Percentiles rank a stretch among this genome's conserved stretches.
Evolutionary conservation across 2,113 vertebrate genomes (phyloP).

Genomic region (Sinocyclocheilus rhinocerous): DNA sequence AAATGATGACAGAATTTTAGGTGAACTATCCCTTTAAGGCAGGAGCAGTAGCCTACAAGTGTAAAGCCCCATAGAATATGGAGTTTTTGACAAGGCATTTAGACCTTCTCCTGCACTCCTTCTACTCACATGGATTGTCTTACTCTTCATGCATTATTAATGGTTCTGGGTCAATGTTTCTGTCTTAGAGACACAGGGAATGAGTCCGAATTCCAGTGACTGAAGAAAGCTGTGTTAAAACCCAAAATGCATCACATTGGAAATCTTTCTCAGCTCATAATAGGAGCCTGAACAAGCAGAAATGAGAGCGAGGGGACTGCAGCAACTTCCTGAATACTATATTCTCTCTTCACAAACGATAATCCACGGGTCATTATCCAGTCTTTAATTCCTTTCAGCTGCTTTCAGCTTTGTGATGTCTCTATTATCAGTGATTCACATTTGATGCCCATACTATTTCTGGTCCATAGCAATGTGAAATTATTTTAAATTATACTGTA

Average conservation of each 20-base stretch:
- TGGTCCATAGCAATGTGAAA: background rate
- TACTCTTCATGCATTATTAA: slow-evolving; percentile 45
- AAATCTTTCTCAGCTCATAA: slow-evolving; percentile 4
- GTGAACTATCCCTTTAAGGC: background rate
- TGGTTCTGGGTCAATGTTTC: slow-evolving; percentile 30
- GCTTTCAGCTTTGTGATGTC: background rate
- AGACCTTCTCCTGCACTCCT: background rate
- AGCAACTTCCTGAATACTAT: background rate
- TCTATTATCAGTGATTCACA: background rate
- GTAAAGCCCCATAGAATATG: slow-evolving; percentile 31
- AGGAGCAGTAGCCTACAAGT: background rate
- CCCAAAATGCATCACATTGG: background rate
- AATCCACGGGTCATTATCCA: background rate
- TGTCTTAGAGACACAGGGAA: background rate
- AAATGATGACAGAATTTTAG: background rate
- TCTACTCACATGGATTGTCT: slow-evolving; percentile 36
- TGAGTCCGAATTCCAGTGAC: slow-evolving; percentile 4
- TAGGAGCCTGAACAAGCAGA: background rate
- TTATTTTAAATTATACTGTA: background rate
- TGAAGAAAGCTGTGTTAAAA: background rate
- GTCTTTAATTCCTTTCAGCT: background rate
- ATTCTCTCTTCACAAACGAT: background rate
- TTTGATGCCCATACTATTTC: background rate
- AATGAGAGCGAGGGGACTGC: background rate
- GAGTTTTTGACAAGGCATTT: slow-evolving; percentile 37